Evolutionary conservation across 1,140 invertebrate genomes (phyloP).

Genomic region (Cepaea nemoralis): DNA sequence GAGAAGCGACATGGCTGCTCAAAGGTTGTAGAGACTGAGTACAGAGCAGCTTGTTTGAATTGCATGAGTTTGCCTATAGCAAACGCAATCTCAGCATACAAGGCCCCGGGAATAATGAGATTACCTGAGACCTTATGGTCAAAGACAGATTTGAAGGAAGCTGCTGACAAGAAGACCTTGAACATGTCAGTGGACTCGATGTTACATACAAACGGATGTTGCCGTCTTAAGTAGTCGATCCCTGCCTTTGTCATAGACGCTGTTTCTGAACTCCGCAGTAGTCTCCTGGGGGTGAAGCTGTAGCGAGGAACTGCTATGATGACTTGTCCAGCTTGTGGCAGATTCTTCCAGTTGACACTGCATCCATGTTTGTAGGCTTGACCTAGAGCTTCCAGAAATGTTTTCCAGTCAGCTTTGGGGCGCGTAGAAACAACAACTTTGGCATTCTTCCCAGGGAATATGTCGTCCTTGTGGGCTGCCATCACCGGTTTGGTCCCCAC

Average conservation of each 20-base stretch:
- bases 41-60: background rate
- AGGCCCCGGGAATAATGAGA: conserved; percentile 44
- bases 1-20: conserved; percentile 34
- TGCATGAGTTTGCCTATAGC: conserved; percentile 23
- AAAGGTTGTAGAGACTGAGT: conserved; percentile 38
- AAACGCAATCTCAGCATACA: conserved; percentile 48
- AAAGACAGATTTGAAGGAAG: conserved; percentile 39
- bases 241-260: conserved; percentile 25
- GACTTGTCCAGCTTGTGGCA: conserved; percentile 9
- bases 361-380: conserved; percentile 40
- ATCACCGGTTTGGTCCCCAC: conserved; percentile 56
- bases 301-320: conserved; percentile 45
- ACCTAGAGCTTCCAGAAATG: conserved; percentile 32
- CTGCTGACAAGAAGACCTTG: conserved; percentile 29
- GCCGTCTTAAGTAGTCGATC: background rate
- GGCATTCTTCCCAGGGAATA: conserved; percentile 39
- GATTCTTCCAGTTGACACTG: conserved; percentile 39
- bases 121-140: conserved; percentile 41
- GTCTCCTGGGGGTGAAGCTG: conserved; percentile 30
- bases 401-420: conserved; percentile 33
- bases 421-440: conserved; percentile 51
- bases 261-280: conserved; percentile 4
- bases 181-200: background rate
- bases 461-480: conserved; percentile 43
- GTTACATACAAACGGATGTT: conserved; percentile 38